Conservation (phyloP, 1,140 invertebrate genomes). For the Dryas iulia region DNA sequence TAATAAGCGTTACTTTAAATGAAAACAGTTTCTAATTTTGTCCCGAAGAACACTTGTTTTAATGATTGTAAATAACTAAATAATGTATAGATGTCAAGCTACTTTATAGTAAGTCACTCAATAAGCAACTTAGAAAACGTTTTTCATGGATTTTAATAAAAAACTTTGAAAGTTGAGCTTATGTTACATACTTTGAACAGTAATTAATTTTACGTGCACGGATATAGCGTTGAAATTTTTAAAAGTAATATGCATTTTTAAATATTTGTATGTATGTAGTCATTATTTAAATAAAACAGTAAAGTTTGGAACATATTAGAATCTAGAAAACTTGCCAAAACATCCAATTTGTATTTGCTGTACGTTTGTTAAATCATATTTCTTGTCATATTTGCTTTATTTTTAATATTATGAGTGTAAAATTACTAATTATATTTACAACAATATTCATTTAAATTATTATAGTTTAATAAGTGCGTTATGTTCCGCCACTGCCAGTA, state of each 20-base stretch:
- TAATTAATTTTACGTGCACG: background rate
- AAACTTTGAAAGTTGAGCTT: background rate
- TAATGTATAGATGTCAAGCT: background rate
- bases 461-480: too few species aligned
- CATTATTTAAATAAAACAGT: too few species aligned
- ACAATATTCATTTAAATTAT: background rate
- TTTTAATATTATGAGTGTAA: background rate
- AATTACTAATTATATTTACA: background rate
- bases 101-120: background rate
- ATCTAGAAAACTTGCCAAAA: too few species aligned
- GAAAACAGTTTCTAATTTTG: conserved; percentile 9
- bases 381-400: background rate
- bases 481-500: too few species aligned
- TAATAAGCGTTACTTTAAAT: conserved; percentile 24
- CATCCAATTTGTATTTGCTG: too few species aligned
- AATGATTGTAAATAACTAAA: conserved; percentile 9
- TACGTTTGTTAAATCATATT: background rate
- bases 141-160: background rate
- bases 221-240: too few species aligned
- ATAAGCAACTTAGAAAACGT: background rate
- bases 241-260: background rate
- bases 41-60: conserved; percentile 6
- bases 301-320: too few species aligned
- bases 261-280: too few species aligned
- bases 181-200: background rate